These are phyloP conservation scores for Drosophila incognita DNA, from an alignment of 2,888 invertebrate genomes.

Conservation along the genomic window DNA sequence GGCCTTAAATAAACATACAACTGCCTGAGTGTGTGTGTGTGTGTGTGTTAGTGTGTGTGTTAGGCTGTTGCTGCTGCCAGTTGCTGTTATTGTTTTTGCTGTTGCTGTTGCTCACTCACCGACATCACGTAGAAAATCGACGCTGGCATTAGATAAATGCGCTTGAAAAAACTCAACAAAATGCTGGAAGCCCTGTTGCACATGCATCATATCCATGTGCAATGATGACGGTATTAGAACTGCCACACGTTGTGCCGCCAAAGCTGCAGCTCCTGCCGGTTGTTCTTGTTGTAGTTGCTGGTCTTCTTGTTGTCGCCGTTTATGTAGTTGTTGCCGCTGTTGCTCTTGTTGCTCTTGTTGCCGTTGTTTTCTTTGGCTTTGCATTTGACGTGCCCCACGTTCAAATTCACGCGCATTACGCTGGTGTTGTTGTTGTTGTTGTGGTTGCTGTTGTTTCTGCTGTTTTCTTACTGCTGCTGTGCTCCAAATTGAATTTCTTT, in stretches of 20 bases:
- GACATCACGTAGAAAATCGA: slow-evolving; percentile 83
- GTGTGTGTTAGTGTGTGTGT: slow-evolving; percentile 1
- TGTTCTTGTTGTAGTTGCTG: slow-evolving; percentile 26
- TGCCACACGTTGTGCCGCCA: slow-evolving; percentile 70
- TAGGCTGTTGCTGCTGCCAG: slow-evolving; percentile 7
- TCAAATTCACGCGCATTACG: slow-evolving; percentile 63
- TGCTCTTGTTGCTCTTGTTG: slow-evolving; percentile 40
- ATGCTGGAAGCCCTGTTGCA: slow-evolving; percentile 83
- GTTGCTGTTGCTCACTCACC: slow-evolving; percentile 75
- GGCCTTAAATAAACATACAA: slow-evolving; percentile 21
- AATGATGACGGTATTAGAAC: slow-evolving; percentile 82
- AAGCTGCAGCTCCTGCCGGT: slow-evolving; percentile 13
- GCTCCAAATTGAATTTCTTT: slow-evolving; percentile 44
- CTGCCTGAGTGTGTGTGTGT: not conserved
- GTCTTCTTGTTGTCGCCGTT: slow-evolving; percentile 7
- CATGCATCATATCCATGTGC: slow-evolving; percentile 77
- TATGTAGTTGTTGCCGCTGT: slow-evolving; percentile 35
- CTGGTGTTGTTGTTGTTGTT: slow-evolving; percentile 28
- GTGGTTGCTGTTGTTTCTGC: slow-evolving; percentile 27
- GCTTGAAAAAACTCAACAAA: slow-evolving; percentile 84
- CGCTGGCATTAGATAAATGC: slow-evolving; percentile 78
- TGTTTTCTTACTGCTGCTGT: slow-evolving; percentile 27
- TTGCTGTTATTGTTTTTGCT: not conserved
- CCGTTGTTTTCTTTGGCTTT: not conserved
- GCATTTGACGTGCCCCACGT: slow-evolving; percentile 60